These are phyloP conservation scores for Uria lomvia DNA, from an alignment of 2,113 vertebrate species.

Conservation along the genomic window DNA sequence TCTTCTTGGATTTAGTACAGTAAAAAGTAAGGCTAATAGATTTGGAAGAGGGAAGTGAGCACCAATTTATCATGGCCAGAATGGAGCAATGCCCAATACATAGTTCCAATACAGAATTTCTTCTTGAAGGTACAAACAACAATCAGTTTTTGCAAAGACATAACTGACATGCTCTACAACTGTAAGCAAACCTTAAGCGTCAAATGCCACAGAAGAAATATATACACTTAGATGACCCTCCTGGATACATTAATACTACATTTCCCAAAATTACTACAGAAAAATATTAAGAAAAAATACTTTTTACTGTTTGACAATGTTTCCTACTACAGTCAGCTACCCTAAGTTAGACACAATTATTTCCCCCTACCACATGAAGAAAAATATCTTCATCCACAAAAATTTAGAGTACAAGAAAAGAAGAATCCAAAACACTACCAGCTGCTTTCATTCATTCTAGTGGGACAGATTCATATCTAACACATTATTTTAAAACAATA, in stretches of 20 bases:
- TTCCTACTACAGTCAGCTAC: not conserved
- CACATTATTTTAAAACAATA: not conserved
- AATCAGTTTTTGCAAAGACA: not conserved
- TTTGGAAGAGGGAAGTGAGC: not conserved
- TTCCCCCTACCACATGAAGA: not conserved
- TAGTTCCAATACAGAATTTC: not conserved
- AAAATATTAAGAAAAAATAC: not conserved
- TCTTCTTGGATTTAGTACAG: not conserved
- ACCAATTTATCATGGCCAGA: rapidly evolving
- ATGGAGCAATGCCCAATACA: not conserved
- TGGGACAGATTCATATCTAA: not conserved
- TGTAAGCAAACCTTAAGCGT: not conserved
- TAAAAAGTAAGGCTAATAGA: not conserved
- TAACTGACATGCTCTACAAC: not conserved
- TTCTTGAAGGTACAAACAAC: not conserved
- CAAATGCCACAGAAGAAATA: not conserved
- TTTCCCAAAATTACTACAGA: not conserved
- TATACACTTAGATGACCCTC: not conserved
- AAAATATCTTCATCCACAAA: not conserved
- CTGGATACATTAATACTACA: not conserved
- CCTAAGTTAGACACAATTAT: not conserved
- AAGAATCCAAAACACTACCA: not conserved
- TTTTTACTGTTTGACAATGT: not conserved
- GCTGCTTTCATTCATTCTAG: not conserved
- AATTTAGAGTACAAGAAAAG: not conserved